phyloP scores from a whole-genome alignment of 2,797 vertebrate species.

The Stomatorhinus walkeri region DNA sequence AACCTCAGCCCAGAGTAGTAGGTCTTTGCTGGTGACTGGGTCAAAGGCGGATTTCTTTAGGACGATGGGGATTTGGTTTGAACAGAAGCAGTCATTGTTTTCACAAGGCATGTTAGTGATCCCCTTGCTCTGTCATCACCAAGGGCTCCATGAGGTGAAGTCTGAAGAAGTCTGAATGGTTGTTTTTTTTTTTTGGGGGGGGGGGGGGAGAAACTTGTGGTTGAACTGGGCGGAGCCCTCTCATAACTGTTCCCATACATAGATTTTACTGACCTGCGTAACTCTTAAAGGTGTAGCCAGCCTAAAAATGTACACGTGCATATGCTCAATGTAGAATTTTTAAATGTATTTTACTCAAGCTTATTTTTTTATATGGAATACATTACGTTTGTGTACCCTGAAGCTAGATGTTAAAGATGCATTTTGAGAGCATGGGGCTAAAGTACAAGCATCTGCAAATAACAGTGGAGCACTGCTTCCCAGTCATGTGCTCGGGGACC shows the following conservation, averaged over 20 bases:
- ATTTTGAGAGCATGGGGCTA: background rate
- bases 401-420: background rate
- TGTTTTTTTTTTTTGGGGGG: background rate
- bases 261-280: background rate
- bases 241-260: background rate
- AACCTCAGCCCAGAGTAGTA: background rate
- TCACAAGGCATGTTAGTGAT: background rate
- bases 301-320: background rate
- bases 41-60: background rate
- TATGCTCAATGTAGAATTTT: background rate
- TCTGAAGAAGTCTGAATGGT: background rate
- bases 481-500: background rate
- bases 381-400: background rate
- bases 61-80: background rate
- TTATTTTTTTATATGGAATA: background rate
- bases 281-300: background rate
- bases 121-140: background rate
- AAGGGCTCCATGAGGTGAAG: background rate
- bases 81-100: background rate
- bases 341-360: background rate
- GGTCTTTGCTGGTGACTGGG: background rate
- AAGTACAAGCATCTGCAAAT: background rate
- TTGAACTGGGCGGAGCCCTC: background rate
- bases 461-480: background rate
- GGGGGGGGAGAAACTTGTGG: background rate